phyloP scores from a whole-genome alignment of 2,888 invertebrate species.

The Folsomia manolachei region DNA sequence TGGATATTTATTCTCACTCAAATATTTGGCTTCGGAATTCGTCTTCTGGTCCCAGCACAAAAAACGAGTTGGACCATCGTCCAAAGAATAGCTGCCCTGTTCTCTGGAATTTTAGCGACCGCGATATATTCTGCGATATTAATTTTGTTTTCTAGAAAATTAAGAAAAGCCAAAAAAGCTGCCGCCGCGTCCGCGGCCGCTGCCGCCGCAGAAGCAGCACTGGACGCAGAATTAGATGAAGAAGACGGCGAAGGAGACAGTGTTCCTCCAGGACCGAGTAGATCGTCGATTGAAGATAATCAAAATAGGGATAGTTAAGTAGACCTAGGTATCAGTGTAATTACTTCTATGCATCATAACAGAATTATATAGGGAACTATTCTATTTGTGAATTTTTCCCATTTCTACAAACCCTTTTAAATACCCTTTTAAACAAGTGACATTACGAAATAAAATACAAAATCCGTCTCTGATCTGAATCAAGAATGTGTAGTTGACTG shows the following conservation, averaged over 20 bases:
- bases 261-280: background rate
- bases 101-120: constrained; percentile 29
- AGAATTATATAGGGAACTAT: too few relatives aligned
- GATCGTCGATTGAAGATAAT: background rate
- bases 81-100: constrained; percentile 30
- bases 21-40: constrained; percentile 12
- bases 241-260: background rate
- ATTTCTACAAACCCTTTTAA: too few relatives aligned
- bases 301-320: background rate
- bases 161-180: background rate
- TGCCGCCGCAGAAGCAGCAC: background rate
- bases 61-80: constrained; percentile 17
- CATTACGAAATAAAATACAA: too few relatives aligned
- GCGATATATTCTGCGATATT: constrained; percentile 32
- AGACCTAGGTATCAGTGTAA: too few relatives aligned
- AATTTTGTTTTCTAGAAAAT: constrained; percentile 27
- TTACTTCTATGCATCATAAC: too few relatives aligned
- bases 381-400: too few relatives aligned
- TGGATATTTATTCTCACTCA: constrained; percentile 5
- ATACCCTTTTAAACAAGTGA: too few relatives aligned
- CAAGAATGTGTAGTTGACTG: too few relatives aligned
- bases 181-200: background rate
- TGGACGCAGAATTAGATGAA: background rate
- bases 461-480: too few relatives aligned
- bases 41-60: constrained; percentile 6